Percentiles rank a stretch among this genome's conserved stretches.
Evolutionary conservation across 2,888 invertebrate genomes (phyloP).

Genomic region (Cyaniris semiargus): DNA sequence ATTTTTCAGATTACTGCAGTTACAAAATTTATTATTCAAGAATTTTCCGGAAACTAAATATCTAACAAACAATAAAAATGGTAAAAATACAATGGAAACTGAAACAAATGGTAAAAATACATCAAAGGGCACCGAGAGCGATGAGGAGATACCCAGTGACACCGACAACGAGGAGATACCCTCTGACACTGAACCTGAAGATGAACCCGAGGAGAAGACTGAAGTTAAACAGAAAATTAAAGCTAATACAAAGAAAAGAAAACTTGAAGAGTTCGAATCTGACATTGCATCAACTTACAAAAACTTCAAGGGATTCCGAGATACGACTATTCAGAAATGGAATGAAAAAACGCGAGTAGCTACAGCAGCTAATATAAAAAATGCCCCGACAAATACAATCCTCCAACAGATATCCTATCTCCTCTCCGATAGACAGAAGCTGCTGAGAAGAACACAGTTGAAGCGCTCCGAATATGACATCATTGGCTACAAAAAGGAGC

Average conservation of each 20-base stretch:
- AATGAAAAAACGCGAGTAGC: constrained; percentile 93
- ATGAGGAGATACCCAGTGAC: constrained; percentile 72
- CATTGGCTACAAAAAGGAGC: constrained; percentile 77
- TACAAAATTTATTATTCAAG: constrained; percentile 75
- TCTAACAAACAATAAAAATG: constrained; percentile 57
- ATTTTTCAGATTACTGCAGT: constrained; percentile 62
- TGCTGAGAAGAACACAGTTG: constrained; percentile 89
- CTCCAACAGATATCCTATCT: constrained; percentile 92
- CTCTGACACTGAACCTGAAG: constrained; percentile 80
- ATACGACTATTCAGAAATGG: constrained; percentile 94
- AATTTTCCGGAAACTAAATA: constrained; percentile 86
- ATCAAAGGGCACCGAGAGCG: constrained; percentile 52
- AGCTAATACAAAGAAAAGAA: constrained; percentile 67
- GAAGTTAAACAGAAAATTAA: constrained; percentile 41
- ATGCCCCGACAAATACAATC: constrained; percentile 82
- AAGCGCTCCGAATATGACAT: constrained; percentile 87
- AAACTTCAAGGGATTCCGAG: constrained; percentile 84
- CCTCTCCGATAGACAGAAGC: constrained; percentile 86
- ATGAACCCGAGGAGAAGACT: constrained; percentile 49
- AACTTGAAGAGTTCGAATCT: constrained; percentile 80
- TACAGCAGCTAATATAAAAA: constrained; percentile 82
- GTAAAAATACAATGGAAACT: background rate
- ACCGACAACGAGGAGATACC: constrained; percentile 84
- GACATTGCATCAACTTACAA: constrained; percentile 80
- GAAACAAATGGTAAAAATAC: constrained; percentile 42